A percentile compares a stretch with the other conserved stretches of the same genome.
phyloP scores from a whole-genome alignment of 2,113 vertebrate genomes.

The Trachemys scripta region DNA sequence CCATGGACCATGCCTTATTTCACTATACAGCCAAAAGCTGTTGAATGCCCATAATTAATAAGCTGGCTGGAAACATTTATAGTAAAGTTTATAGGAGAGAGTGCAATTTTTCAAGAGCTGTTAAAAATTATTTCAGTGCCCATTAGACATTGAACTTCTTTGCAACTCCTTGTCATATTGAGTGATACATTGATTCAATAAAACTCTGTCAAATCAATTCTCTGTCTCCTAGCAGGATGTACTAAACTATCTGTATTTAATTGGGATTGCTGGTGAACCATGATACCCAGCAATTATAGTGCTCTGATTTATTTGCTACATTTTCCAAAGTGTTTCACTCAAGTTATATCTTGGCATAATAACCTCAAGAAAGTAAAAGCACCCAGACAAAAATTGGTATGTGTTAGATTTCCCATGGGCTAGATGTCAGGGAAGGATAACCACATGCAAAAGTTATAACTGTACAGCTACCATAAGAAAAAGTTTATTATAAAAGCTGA shows the following conservation, averaged over 20 bases:
- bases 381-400: background rate
- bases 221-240: conserved; percentile 9
- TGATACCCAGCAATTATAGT: conserved; percentile 15
- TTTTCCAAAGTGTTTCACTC: background rate
- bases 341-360: background rate
- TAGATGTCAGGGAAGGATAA: background rate
- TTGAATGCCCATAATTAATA: background rate
- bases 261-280: conserved; percentile 37
- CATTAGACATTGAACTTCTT: conserved; percentile 52
- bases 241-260: conserved; percentile 43
- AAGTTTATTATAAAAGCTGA: background rate
- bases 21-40: background rate
- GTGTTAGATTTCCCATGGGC: background rate
- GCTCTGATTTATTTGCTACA: background rate
- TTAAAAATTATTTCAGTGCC: conserved; percentile 20
- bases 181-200: conserved; percentile 54
- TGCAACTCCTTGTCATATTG: conserved; percentile 33
- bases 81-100: conserved; percentile 6
- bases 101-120: conserved; percentile 26
- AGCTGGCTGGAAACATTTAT: background rate
- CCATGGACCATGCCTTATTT: background rate
- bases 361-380: conserved; percentile 40
- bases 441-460: background rate
- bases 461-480: background rate
- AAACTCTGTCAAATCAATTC: conserved; percentile 50